These are phyloP conservation scores for Alaudala cheleensis DNA, from an alignment of 2,113 vertebrate genomes.

Conservation along the genomic window DNA sequence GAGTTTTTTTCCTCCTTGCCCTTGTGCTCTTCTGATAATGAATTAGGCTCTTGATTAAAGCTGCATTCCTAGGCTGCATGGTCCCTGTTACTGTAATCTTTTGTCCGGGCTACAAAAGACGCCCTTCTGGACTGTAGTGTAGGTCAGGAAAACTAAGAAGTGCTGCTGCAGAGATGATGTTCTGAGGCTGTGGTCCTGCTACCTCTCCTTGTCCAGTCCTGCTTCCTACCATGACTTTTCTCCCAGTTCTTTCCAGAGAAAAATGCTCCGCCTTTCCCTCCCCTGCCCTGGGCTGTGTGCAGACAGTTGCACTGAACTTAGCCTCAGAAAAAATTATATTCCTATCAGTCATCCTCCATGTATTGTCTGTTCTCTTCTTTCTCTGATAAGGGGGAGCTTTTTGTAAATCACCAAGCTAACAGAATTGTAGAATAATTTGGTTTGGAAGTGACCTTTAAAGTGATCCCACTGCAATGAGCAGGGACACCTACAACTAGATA, in stretches of 20 bases:
- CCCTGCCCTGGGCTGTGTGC: rapidly evolving
- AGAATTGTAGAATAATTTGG: background rate
- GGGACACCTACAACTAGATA: background rate
- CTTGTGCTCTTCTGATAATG: background rate
- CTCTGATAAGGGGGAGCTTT: background rate
- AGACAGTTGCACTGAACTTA: background rate
- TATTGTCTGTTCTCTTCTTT: background rate
- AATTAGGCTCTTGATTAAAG: background rate
- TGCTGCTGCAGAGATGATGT: background rate
- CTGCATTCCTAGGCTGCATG: background rate
- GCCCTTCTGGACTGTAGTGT: background rate
- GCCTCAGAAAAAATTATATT: background rate
- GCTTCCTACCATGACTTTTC: background rate
- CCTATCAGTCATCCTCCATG: rapidly evolving
- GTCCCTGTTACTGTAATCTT: background rate
- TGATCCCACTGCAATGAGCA: background rate
- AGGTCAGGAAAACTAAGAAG: background rate
- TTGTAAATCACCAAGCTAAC: background rate
- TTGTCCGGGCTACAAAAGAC: background rate
- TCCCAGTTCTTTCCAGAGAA: background rate
- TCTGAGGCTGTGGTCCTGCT: background rate
- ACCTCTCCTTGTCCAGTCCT: background rate
- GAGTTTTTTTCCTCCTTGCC: background rate
- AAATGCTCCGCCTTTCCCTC: background rate
- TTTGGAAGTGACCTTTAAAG: background rate